Conservation (phyloP, 2,888 invertebrate species). For the Cantharis nigra region DNA sequence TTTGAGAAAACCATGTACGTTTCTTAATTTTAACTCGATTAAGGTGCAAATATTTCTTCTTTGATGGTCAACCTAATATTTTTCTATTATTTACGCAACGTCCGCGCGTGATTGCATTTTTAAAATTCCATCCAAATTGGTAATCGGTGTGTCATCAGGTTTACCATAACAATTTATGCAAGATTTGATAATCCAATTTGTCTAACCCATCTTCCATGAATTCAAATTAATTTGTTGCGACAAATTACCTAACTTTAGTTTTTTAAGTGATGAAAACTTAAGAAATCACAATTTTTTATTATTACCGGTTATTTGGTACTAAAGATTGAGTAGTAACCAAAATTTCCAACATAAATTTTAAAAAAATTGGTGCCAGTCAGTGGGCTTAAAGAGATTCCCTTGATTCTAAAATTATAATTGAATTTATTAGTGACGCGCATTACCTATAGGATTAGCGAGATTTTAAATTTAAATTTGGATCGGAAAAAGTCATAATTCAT, state of each 20-base stretch:
- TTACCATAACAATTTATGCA: not conserved
- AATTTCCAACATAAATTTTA: too few relatives aligned
- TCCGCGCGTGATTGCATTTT: not conserved
- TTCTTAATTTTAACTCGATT: not conserved
- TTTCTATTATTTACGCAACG: not conserved
- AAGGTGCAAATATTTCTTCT: not conserved
- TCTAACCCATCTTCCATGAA: not conserved
- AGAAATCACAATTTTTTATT: too few relatives aligned
- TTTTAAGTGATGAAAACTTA: not conserved
- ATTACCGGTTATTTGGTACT: too few relatives aligned
- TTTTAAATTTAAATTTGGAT: too few relatives aligned
- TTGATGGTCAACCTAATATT: not conserved
- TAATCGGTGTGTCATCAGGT: not conserved
- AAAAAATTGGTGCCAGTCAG: too few relatives aligned
- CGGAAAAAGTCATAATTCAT: too few relatives aligned
- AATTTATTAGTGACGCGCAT: too few relatives aligned
- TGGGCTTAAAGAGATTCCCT: too few relatives aligned
- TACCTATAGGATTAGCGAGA: too few relatives aligned
- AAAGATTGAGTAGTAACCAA: too few relatives aligned
- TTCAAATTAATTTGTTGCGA: not conserved
- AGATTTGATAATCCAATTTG: not conserved
- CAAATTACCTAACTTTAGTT: not conserved
- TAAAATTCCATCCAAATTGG: not conserved
- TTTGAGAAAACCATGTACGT: slow-evolving; percentile 1
- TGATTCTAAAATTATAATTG: too few relatives aligned